Evolutionary conservation across 2,888 invertebrate genomes (phyloP).

Genomic region (Rhodophaea formosa): DNA sequence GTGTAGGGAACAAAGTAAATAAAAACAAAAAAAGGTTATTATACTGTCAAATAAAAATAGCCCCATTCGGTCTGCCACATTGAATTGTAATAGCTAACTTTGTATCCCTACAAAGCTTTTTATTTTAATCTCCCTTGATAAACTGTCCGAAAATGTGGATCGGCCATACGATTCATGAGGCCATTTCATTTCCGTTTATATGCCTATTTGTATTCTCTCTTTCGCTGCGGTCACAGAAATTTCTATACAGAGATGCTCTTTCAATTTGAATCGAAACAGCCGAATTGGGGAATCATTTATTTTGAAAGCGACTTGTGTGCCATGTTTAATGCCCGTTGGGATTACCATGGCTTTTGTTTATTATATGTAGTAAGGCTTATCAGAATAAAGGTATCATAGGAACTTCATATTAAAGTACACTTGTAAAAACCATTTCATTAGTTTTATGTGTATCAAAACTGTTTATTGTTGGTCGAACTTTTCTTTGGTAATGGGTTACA

Average conservation of each 20-base stretch:
- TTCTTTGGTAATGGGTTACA: too few species aligned
- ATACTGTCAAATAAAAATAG: not conserved
- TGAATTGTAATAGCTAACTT: not conserved
- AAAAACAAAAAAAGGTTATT: too few species aligned
- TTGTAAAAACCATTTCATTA: too few species aligned
- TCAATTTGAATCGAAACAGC: constrained; percentile 77
- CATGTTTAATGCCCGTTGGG: constrained; percentile 51
- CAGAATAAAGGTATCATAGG: too few species aligned
- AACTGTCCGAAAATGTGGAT: constrained; percentile 52
- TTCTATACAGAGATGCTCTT: constrained; percentile 73
- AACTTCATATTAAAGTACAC: too few species aligned
- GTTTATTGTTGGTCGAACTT: too few species aligned
- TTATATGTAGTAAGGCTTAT: constrained; percentile 37
- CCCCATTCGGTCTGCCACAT: not conserved
- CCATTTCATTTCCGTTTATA: constrained; percentile 73
- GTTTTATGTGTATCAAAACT: too few species aligned
- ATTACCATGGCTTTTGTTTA: constrained; percentile 41
- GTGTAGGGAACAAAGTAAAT: too few species aligned
- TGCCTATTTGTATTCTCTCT: constrained; percentile 74
- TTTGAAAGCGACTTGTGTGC: constrained; percentile 65
- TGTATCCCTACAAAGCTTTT: not conserved
- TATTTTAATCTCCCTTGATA: constrained; percentile 49
- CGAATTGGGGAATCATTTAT: constrained; percentile 75
- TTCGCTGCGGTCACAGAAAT: constrained; percentile 71
- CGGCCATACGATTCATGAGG: constrained; percentile 66